phyloP scores from a whole-genome alignment of 35 echinoderm and acorn worm species.

The Holothuria glaberrima region DNA sequence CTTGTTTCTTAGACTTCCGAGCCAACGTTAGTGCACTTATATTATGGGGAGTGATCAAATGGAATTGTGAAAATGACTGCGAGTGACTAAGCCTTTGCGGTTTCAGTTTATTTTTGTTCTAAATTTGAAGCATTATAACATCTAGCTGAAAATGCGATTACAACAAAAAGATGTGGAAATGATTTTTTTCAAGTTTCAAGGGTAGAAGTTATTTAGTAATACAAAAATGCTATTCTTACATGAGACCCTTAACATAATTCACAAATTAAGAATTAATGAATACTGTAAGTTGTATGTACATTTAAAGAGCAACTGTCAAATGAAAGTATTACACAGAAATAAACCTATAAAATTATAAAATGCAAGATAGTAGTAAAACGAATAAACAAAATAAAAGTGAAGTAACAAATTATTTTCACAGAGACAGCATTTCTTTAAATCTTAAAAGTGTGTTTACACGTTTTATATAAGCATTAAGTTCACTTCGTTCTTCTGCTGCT shows the following conservation, averaged over 20 bases:
- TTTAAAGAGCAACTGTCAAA: neutral
- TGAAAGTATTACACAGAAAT: neutral
- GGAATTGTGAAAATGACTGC: no score
- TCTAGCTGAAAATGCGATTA: no score
- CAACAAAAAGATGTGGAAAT: no score
- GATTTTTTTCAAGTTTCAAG: no score
- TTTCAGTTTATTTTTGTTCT: no score
- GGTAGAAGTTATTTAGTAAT: no score
- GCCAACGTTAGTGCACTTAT: no score
- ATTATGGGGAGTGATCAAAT: no score
- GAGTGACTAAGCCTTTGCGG: no score
- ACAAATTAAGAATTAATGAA: neutral
- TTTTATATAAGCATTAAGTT: neutral
- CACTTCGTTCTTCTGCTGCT: neutral
- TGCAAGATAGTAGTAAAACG: neutral
- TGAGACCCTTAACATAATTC: neutral
- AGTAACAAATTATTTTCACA: neutral
- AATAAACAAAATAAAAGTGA: neutral
- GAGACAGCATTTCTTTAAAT: neutral
- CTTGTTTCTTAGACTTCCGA: no score
- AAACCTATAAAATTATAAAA: neutral
- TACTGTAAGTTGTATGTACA: no score
- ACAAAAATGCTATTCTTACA: neutral
- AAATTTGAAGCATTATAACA: no score
- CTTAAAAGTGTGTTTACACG: neutral